A percentile compares a stretch with the other conserved stretches of the same genome.
phyloP scores from a whole-genome alignment of 2,888 invertebrate genomes.

The Arctia plantaginis region DNA sequence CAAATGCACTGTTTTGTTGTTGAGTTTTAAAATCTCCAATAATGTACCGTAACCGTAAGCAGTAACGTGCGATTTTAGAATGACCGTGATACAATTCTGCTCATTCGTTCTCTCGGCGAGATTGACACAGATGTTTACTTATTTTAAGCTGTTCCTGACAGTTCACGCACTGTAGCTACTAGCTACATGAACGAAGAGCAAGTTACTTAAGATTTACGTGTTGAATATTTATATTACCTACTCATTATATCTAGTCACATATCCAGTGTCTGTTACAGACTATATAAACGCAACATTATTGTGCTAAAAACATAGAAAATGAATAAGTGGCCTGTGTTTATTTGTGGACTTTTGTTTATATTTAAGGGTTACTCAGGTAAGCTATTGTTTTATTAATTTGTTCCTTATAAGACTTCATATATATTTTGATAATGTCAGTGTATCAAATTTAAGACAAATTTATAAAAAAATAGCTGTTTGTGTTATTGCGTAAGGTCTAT shows the following conservation, averaged over 20 bases:
- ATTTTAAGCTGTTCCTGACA: background rate
- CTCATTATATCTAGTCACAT: slow-evolving; percentile 3
- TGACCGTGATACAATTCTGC: background rate
- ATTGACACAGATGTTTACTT: slow-evolving; percentile 11
- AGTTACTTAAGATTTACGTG: background rate
- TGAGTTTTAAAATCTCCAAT: background rate
- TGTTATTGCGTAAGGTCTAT: background rate
- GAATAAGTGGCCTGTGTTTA: slow-evolving; percentile 36
- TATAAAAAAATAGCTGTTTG: background rate
- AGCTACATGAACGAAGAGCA: background rate
- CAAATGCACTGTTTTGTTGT: background rate
- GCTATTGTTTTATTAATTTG: slow-evolving; percentile 12
- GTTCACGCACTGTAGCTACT: background rate
- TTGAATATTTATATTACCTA: background rate
- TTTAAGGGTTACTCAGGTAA: slow-evolving; percentile 41
- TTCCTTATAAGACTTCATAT: no score
- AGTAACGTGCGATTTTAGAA: background rate
- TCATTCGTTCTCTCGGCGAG: slow-evolving; percentile 14
- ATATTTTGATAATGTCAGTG: background rate
- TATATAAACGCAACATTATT: background rate
- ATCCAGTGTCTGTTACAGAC: background rate
- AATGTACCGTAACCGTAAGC: background rate
- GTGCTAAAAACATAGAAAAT: slow-evolving; percentile 32
- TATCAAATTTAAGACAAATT: background rate
- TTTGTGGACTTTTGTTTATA: slow-evolving; percentile 43